These are phyloP conservation scores for Anthophora plumipes DNA, from an alignment of 2,888 invertebrate genomes.

Conservation along the genomic window DNA sequence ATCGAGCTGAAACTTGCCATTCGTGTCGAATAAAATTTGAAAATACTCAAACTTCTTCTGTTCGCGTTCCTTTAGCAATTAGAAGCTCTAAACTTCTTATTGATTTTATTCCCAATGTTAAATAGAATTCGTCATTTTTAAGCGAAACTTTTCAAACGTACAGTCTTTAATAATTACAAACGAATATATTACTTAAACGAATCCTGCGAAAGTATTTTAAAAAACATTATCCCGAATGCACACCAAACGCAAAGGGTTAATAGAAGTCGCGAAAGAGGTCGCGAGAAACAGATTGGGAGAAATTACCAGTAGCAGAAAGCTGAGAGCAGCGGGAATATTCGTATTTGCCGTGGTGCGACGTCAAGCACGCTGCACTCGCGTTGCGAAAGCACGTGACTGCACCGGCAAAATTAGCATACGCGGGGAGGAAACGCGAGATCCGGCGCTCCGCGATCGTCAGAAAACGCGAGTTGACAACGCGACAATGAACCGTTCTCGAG, in stretches of 20 bases:
- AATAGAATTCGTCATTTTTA: too few species aligned
- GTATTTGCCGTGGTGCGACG: slow-evolving; percentile 1
- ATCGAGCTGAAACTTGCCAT: not conserved
- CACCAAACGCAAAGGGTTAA: too few species aligned
- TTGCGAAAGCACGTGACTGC: slow-evolving; percentile 66
- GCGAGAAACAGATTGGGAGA: not conserved
- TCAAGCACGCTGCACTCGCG: slow-evolving; percentile 24
- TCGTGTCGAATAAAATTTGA: not conserved
- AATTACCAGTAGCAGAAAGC: not conserved
- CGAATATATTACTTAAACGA: too few species aligned
- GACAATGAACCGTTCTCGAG: slow-evolving; percentile 55
- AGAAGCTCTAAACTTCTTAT: too few species aligned
- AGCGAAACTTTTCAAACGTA: too few species aligned
- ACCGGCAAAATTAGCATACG: slow-evolving; percentile 75
- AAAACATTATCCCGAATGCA: too few species aligned
- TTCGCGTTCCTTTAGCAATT: too few species aligned
- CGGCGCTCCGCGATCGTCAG: slow-evolving; percentile 53
- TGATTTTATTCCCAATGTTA: too few species aligned
- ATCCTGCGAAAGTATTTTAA: too few species aligned
- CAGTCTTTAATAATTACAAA: too few species aligned
- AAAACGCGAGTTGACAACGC: slow-evolving; percentile 65
- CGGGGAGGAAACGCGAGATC: slow-evolving; percentile 52
- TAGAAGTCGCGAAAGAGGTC: too few species aligned
- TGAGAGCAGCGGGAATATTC: not conserved
- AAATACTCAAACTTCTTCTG: not conserved